A percentile compares a stretch with the other conserved stretches of the same genome.
These are phyloP conservation scores for Liparis tanakae DNA, from an alignment of 2,797 vertebrate species.

Conservation along the genomic window DNA sequence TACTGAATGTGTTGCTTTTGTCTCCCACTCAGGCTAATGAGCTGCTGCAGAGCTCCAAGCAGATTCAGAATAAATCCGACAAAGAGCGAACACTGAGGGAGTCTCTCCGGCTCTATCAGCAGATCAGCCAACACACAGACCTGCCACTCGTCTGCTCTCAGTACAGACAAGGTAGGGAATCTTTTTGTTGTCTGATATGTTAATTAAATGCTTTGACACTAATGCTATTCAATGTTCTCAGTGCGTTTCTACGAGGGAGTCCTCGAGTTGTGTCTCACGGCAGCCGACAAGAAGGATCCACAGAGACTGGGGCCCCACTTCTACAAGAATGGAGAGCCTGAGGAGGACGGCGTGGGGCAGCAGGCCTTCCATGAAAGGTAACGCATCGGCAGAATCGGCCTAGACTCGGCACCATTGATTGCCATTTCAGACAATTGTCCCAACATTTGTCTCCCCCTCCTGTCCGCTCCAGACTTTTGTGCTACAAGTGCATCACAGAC, in stretches of 20 bases:
- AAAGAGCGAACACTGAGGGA: conserved; percentile 93
- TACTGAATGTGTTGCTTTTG: conserved; percentile 35
- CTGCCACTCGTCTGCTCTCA: conserved; percentile 93
- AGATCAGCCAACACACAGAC: conserved; percentile 96
- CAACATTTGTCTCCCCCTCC: background rate
- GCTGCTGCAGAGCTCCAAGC: conserved; percentile 92
- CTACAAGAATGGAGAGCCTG: conserved; percentile 97
- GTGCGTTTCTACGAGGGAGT: conserved; percentile 98
- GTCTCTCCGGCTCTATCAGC: conserved; percentile 93
- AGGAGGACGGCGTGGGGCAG: conserved; percentile 91
- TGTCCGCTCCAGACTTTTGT: conserved; percentile 83
- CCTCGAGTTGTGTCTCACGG: conserved; percentile 93
- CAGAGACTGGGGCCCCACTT: conserved; percentile 96
- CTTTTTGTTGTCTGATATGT: background rate
- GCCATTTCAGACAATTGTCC: background rate
- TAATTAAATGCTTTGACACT: background rate
- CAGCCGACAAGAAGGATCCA: conserved; percentile 96
- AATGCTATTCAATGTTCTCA: conserved; percentile 53
- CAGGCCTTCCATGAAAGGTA: conserved; percentile 96
- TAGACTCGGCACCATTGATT: fast-evolving
- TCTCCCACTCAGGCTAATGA: conserved; percentile 90
- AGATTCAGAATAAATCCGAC: conserved; percentile 91
- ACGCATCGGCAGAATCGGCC: background rate
- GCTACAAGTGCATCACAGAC: conserved; percentile 97
- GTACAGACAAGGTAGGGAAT: conserved; percentile 92